phyloP scores from a whole-genome alignment of 2,113 vertebrate genomes.

The Parus major region DNA sequence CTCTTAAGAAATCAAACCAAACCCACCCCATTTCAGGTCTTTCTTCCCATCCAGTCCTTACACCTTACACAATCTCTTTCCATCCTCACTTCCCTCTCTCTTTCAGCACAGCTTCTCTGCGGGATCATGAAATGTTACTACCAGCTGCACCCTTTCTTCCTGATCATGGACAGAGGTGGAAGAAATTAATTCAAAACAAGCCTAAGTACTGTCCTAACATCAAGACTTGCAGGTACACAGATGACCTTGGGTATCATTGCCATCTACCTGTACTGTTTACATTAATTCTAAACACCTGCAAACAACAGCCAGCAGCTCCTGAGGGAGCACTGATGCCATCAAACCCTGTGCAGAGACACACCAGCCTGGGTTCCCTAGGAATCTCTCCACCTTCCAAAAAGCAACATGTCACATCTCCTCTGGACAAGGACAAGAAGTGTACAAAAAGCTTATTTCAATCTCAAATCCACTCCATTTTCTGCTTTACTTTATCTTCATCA shows the following conservation, averaged over 20 bases:
- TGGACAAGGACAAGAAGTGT: background rate
- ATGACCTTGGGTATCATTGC: background rate
- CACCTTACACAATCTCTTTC: background rate
- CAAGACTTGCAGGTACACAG: background rate
- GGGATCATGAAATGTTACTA: background rate
- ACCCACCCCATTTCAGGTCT: background rate
- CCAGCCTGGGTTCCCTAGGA: background rate
- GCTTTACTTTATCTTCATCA: background rate
- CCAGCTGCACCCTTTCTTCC: background rate
- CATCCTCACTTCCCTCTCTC: background rate
- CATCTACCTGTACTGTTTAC: background rate
- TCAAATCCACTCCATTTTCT: background rate
- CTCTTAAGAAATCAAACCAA: background rate
- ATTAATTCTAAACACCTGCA: background rate
- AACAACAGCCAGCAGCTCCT: background rate
- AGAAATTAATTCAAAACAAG: background rate
- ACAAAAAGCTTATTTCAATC: background rate
- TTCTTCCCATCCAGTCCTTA: background rate
- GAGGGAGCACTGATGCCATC: background rate
- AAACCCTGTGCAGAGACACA: background rate
- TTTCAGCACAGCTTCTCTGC: background rate
- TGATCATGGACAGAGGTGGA: background rate
- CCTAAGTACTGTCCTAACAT: background rate
- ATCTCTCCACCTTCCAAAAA: background rate
- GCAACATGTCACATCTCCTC: background rate